A percentile compares a stretch with the other conserved stretches of the same genome.
Evolutionary conservation across 2,888 invertebrate species (phyloP).

Genomic region (Trachelus troglodyta): DNA sequence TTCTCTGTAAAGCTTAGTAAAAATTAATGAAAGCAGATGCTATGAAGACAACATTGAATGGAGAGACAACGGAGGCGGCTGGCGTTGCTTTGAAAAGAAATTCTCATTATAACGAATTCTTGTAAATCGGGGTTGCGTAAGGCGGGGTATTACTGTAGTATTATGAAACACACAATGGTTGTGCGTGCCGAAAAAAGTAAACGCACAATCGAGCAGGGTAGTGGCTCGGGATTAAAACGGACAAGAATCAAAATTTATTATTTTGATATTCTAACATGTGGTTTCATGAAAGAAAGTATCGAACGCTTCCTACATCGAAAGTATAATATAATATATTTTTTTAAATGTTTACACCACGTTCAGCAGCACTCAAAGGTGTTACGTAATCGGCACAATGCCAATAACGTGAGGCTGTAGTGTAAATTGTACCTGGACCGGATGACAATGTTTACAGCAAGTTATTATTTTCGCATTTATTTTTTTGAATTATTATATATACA

Average conservation of each 20-base stretch:
- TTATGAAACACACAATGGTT: background rate
- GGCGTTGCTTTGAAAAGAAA: background rate
- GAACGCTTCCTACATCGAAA: background rate
- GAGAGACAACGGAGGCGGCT: background rate
- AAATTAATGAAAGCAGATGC: too few relatives aligned
- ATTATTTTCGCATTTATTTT: background rate
- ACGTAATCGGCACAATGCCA: background rate
- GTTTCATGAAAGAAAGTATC: background rate
- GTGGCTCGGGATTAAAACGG: background rate
- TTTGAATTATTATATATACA: background rate
- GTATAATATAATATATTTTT: background rate
- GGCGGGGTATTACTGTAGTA: background rate
- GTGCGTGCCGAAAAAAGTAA: background rate
- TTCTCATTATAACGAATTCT: background rate
- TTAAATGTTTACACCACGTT: background rate
- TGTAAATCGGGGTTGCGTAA: background rate
- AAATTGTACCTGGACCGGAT: background rate
- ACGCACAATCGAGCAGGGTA: background rate
- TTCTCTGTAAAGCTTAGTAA: too few relatives aligned
- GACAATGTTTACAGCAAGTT: background rate
- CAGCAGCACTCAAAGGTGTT: background rate
- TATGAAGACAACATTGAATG: too few relatives aligned
- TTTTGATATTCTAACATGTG: background rate
- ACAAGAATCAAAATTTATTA: background rate
- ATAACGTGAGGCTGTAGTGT: background rate